These are phyloP conservation scores for Himalopsyche tibetana DNA, from an alignment of 2,888 invertebrate genomes.

Conservation along the genomic window DNA sequence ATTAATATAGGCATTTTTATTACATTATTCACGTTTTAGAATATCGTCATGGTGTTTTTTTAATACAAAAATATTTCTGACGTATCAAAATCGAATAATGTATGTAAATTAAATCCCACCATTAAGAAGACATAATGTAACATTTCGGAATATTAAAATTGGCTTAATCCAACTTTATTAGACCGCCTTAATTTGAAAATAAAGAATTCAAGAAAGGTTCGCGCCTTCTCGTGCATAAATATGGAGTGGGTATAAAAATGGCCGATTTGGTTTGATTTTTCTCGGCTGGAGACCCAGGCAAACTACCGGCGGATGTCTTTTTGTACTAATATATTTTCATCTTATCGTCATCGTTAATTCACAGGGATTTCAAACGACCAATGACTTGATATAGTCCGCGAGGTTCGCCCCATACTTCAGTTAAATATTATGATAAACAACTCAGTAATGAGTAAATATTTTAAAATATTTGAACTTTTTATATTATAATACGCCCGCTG, in stretches of 20 bases:
- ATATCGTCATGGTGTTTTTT: too few relatives aligned
- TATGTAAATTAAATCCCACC: neutral
- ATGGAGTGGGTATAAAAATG: conserved; percentile 48
- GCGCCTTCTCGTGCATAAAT: conserved; percentile 49
- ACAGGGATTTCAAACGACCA: conserved; percentile 15
- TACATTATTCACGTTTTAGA: too few relatives aligned
- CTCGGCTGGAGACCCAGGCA: conserved; percentile 24
- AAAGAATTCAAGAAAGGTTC: conserved; percentile 47
- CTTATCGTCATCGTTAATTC: conserved; percentile 52
- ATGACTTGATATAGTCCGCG: conserved; percentile 7
- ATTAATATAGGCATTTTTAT: too few relatives aligned
- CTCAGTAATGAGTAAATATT: neutral
- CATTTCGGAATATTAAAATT: conserved; percentile 13
- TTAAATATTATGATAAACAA: neutral
- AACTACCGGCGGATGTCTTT: conserved; percentile 1
- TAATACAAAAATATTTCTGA: neutral
- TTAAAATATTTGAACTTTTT: neutral
- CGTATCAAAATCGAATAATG: conserved; percentile 3
- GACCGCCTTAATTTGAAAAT: conserved; percentile 36
- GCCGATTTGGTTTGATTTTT: conserved; percentile 57
- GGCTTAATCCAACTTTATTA: conserved; percentile 57
- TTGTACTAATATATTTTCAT: conserved; percentile 23
- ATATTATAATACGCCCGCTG: too few relatives aligned
- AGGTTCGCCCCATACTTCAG: neutral
- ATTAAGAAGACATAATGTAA: neutral